Percentiles rank a stretch among this genome's conserved stretches.
phyloP scores from a whole-genome alignment of 2,113 vertebrate species.

The Cairina moschata region DNA sequence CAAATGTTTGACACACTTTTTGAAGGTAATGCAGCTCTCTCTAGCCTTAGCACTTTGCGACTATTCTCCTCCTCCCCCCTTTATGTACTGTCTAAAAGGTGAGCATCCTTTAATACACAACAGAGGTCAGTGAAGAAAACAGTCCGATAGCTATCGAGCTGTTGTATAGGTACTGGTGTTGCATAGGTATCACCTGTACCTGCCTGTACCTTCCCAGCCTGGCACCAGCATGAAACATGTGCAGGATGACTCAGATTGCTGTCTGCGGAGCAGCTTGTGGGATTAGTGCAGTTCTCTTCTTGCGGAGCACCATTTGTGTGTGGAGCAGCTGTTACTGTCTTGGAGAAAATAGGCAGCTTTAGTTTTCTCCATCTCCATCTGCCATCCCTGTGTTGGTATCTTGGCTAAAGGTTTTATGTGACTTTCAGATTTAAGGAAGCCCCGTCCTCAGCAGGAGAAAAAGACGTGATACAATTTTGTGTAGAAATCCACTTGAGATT shows the following conservation, averaged over 20 bases:
- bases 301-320: conserved; percentile 25
- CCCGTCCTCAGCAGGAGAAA: background rate
- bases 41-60: background rate
- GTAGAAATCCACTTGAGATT: background rate
- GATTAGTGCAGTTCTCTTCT: conserved; percentile 14
- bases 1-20: background rate
- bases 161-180: background rate
- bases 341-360: conserved; percentile 1
- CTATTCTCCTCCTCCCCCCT: background rate
- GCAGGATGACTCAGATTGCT: conserved; percentile 28
- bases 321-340: conserved; percentile 38
- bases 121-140: background rate
- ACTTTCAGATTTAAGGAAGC: background rate
- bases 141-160: background rate
- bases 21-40: background rate
- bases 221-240: background rate
- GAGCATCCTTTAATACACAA: background rate
- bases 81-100: background rate
- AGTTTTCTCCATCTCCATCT: background rate
- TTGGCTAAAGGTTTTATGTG: background rate
- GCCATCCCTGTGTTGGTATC: background rate
- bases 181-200: background rate
- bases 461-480: background rate
- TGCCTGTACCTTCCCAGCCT: background rate
- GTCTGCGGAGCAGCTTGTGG: background rate